A percentile compares a stretch with the other conserved stretches of the same genome.
phyloP scores from a whole-genome alignment of 2,113 vertebrate genomes.

The Coptodon bakossiorum region DNA sequence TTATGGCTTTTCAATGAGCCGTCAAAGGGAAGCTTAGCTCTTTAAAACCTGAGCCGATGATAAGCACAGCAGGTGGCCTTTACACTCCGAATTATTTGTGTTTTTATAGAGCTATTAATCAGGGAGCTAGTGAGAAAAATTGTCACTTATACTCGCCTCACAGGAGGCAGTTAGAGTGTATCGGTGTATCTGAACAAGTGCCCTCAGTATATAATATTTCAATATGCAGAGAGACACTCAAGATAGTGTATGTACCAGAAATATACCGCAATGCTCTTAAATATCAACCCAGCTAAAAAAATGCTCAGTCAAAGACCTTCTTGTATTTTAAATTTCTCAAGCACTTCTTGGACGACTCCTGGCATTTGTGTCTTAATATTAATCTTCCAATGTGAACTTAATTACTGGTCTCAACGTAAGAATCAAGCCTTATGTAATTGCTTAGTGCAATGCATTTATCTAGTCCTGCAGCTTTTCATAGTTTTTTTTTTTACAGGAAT shows the following conservation, averaged over 20 bases:
- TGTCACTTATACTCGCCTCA: neutral
- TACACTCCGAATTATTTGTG: neutral
- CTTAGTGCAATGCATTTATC: neutral
- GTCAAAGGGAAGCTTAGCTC: neutral
- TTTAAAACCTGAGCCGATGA: constrained; percentile 2
- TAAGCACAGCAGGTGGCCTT: constrained; percentile 5
- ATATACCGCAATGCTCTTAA: neutral
- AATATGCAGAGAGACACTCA: neutral
- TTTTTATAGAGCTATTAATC: constrained; percentile 26
- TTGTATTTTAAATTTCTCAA: neutral
- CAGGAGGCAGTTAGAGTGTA: neutral
- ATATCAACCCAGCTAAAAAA: neutral
- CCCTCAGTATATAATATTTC: neutral
- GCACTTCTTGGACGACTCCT: neutral
- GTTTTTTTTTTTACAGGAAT: neutral
- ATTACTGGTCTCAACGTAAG: neutral
- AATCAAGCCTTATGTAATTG: neutral
- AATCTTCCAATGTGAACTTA: neutral
- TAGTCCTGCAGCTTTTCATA: neutral
- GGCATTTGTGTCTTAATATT: neutral
- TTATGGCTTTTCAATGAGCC: constrained; percentile 1
- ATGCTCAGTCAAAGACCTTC: neutral
- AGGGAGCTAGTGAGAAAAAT: neutral
- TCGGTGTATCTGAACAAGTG: neutral
- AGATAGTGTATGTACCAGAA: neutral